Conservation (phyloP, 2,113 vertebrate species). For the Cyphotilapia sp. region DNA sequence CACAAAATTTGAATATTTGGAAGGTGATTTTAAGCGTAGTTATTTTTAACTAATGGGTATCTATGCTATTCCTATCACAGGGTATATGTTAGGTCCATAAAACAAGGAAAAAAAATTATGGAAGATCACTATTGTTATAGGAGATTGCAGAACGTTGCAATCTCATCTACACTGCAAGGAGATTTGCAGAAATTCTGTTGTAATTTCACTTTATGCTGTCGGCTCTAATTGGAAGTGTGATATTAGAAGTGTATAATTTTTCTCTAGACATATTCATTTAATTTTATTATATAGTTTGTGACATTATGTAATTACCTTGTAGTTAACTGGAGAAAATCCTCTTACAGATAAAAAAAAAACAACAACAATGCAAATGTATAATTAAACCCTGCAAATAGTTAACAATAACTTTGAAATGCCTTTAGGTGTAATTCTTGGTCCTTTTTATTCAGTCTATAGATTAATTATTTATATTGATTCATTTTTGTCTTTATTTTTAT, state of each 20-base stretch:
- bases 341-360: neutral
- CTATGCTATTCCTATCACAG: neutral
- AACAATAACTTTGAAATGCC: neutral
- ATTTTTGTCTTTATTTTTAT: neutral
- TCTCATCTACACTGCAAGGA: neutral
- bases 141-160: neutral
- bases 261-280: neutral
- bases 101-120: neutral
- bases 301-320: neutral
- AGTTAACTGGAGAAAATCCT: neutral
- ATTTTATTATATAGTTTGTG: neutral
- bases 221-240: neutral
- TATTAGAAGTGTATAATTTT: neutral
- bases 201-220: neutral
- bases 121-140: neutral
- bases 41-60: neutral
- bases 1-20: neutral
- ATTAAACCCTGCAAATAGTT: neutral
- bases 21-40: neutral
- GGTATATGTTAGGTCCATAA: neutral
- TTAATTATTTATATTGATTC: neutral
- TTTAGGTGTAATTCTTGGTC: neutral
- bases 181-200: neutral
- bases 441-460: neutral
- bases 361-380: neutral